Evolutionary conservation across 2,797 vertebrate species (phyloP), one percentile per base, ranked within the genome.

Genomic region (Sebastes itinus): DNA sequence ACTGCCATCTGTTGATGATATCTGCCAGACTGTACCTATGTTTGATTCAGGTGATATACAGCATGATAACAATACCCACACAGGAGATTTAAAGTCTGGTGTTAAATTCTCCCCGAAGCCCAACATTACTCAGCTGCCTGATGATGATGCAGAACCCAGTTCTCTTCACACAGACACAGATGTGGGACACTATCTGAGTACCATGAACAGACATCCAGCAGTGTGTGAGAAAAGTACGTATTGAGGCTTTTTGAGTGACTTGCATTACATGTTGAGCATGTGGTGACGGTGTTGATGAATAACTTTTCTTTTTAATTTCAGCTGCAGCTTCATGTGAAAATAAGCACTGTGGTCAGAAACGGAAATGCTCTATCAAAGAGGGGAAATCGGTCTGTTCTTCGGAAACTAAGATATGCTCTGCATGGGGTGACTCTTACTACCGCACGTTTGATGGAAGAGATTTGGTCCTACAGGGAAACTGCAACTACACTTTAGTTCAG

Each of bases 401-500:
- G 11, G 63, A 75, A 68, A 55, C 13, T 20, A 74, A 89, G 74
- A 66, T 86, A 28, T 86, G 82, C 71, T 80, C 79, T 65, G 69
- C 46, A 2, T 81, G 82, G 75, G 78, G 73, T 23, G 75, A 78
- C 23, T 83, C 78, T 27, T 88, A 78, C 22, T 82, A 78, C 65
- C 38, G 27, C 18, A 76, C 16, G 4, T 92, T 90, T 80, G 49
- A 81, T 32, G 79, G 78, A 77, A 56, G 66, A 80, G 42, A 73
- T 67, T 76, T 81, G 65, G 73, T 82, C 35, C 56, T 87, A 22
- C 78, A 79, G 14, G 77, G 77, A 65, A 82, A 71, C 69, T 75
- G 72, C 78, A 80, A 80, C 66, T 83, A 77, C 49, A 86, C 77
- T 56, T 75, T 89, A 23, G 64, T 84, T 77, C 63, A 88, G 42